A percentile compares a stretch with the other conserved stretches of the same genome.
Evolutionary conservation across 2,113 vertebrate species (phyloP).

Genomic region (Nycticryphes semicollaris): DNA sequence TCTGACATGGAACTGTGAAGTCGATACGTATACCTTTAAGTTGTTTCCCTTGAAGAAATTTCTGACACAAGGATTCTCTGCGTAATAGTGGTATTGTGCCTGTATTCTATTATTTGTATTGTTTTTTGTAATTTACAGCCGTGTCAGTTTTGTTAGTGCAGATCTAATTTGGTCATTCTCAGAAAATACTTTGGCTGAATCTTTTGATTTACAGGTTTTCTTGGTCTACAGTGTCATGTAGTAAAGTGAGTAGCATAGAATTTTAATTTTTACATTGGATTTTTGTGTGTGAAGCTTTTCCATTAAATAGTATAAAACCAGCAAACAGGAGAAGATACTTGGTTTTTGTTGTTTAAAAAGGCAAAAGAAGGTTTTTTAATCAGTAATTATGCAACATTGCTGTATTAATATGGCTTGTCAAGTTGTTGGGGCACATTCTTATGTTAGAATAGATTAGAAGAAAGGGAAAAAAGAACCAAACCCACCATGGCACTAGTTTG

Average conservation of each 20-base stretch:
- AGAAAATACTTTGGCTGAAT: not conserved
- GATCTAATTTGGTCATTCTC: not conserved
- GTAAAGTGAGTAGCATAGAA: not conserved
- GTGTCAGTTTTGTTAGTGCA: not conserved
- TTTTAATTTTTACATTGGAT: not conserved
- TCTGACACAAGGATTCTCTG: not conserved
- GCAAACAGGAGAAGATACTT: not conserved
- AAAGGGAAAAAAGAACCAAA: accelerated
- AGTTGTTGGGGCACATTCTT: not conserved
- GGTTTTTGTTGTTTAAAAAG: not conserved
- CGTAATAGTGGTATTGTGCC: not conserved
- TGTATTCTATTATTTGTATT: too few relatives aligned
- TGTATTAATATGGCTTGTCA: not conserved
- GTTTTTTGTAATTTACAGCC: not conserved
- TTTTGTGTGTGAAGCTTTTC: not conserved
- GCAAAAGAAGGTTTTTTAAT: not conserved
- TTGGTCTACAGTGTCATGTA: not conserved
- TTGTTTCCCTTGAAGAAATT: not conserved
- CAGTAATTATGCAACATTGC: not conserved
- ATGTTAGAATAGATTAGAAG: not conserved
- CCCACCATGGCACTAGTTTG: accelerated
- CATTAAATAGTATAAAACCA: not conserved
- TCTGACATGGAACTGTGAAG: not conserved
- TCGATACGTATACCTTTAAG: not conserved
- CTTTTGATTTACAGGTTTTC: not conserved